Conservation (phyloP, 2,113 vertebrate genomes). For the Ovis aries region ARS-UI_Ramb_v3.0 NC_056063.1:76810501-76811000, state of each 20-base stretch:
- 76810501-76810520: neutral
- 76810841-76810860: neutral
- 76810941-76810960: neutral
- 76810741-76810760: neutral
- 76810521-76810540: accelerated
- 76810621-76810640: neutral
- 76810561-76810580: accelerated
- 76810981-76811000: neutral
- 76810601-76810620: accelerated
- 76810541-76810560: neutral
- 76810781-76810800: neutral
- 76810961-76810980: neutral
- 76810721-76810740: neutral
- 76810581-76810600: accelerated
- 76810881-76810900: neutral
- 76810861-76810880: neutral
- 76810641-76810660: neutral
- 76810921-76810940: neutral
- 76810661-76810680: accelerated
- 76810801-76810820: neutral
- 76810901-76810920: neutral
- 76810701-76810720: accelerated
- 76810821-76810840: constrained; percentile 44
- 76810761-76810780: neutral
- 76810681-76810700: accelerated